Evolutionary conservation across 2,888 invertebrate species (phyloP).

Genomic region (Autographa gamma): DNA sequence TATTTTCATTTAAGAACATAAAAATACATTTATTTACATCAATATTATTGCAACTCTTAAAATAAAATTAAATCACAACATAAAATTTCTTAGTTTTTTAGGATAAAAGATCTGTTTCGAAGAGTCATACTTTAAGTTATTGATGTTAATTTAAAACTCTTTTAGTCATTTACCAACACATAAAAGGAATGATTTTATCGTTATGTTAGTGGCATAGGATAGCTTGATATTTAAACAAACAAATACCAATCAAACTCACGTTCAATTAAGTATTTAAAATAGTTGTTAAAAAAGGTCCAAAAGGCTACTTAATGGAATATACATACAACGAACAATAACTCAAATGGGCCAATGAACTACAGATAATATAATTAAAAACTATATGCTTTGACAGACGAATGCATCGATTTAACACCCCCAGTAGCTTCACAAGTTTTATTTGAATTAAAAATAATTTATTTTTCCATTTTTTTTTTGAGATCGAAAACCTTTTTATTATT

Average conservation of each 20-base stretch:
- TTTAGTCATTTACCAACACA: constrained; percentile 29
- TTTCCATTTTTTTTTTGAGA: background rate
- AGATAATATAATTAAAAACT: background rate
- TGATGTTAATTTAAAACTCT: background rate
- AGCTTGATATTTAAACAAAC: too few relatives aligned
- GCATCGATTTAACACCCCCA: background rate
- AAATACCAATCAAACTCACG: background rate
- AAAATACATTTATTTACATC: constrained; percentile 75
- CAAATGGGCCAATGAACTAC: background rate
- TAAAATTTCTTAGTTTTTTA: constrained; percentile 57
- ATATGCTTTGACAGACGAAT: background rate
- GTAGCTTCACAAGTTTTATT: too few relatives aligned
- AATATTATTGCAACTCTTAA: constrained; percentile 77
- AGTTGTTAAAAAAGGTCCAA: background rate
- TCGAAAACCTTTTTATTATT: background rate
- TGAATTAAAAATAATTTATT: background rate
- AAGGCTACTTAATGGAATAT: background rate
- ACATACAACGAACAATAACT: background rate
- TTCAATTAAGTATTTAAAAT: background rate
- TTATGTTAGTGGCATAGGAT: constrained; percentile 3
- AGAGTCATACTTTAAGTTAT: constrained; percentile 26
- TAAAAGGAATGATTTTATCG: constrained; percentile 40
- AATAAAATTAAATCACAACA: constrained; percentile 76
- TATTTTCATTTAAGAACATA: constrained; percentile 73
- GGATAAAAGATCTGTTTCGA: constrained; percentile 51